A percentile compares a stretch with the other conserved stretches of the same genome.
Evolutionary conservation across 2,797 vertebrate species (phyloP).

Genomic region (Notolabrus celidotus): DNA sequence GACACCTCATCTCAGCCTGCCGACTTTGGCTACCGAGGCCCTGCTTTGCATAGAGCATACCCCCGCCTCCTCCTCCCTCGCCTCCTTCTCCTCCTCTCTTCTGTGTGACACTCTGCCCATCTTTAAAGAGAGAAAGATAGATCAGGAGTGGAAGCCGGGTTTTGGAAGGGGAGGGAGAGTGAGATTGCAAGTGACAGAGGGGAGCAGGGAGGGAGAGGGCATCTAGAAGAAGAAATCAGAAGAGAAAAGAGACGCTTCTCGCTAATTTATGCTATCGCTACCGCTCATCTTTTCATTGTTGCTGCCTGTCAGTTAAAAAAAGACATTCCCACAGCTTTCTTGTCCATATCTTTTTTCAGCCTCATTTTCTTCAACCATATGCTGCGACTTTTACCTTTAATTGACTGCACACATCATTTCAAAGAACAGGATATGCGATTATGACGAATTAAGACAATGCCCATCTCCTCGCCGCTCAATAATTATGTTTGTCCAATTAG

Average conservation of each 20-base stretch:
- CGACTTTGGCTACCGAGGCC: slow-evolving; percentile 97
- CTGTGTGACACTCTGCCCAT: slow-evolving; percentile 85
- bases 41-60: slow-evolving; percentile 95
- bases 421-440: slow-evolving; percentile 50
- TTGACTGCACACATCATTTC: slow-evolving; percentile 40
- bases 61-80: slow-evolving; percentile 82
- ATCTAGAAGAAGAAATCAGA: slow-evolving; percentile 60
- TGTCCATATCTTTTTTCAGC: slow-evolving; percentile 28
- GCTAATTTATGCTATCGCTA: slow-evolving; percentile 70
- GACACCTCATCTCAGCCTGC: slow-evolving; percentile 99
- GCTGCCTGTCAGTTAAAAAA: slow-evolving; percentile 66
- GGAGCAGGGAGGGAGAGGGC: slow-evolving; percentile 48
- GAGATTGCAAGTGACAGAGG: slow-evolving; percentile 69
- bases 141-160: slow-evolving; percentile 66
- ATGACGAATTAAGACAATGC: slow-evolving; percentile 70
- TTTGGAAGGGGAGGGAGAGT: slow-evolving; percentile 46
- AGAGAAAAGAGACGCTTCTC: slow-evolving; percentile 55
- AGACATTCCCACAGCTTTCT: slow-evolving; percentile 31
- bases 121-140: slow-evolving; percentile 84
- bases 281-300: slow-evolving; percentile 70
- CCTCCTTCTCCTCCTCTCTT: slow-evolving; percentile 62
- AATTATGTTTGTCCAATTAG: slow-evolving; percentile 85
- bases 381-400: slow-evolving; percentile 52
- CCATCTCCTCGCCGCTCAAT: slow-evolving; percentile 55
- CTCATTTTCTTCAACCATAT: slow-evolving; percentile 19